These are phyloP conservation scores for Platygyra sinensis DNA, from an alignment of 64 coral and sea anemone species.

Conservation along the genomic window DNA sequence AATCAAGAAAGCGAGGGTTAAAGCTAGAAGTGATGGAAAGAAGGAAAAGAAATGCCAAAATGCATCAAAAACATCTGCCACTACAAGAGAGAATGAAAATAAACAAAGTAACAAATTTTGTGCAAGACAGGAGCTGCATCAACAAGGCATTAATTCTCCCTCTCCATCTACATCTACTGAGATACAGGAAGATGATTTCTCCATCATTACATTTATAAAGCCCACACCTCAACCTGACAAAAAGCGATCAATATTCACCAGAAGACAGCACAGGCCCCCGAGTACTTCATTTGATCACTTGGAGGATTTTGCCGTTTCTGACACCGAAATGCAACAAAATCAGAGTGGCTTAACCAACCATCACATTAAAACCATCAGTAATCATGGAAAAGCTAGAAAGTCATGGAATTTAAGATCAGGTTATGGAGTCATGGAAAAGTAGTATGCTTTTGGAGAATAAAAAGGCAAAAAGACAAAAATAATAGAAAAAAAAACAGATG, in stretches of 20 bases:
- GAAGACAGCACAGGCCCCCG: slow-evolving; percentile 20
- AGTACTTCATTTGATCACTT: not conserved
- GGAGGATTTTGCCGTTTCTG: not conserved
- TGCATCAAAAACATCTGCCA: not conserved
- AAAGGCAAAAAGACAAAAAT: no score
- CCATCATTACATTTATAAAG: not conserved
- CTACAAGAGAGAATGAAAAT: not conserved
- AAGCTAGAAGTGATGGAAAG: not conserved
- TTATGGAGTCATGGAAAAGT: no score
- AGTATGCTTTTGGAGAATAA: no score
- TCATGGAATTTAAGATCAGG: no score
- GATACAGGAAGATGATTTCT: not conserved
- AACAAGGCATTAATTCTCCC: not conserved
- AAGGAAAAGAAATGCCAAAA: not conserved
- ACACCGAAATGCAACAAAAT: not conserved
- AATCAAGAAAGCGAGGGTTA: not conserved
- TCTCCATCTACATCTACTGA: not conserved
- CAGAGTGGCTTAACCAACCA: not conserved
- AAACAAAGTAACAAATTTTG: not conserved
- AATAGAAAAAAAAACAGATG: no score
- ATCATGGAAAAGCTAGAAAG: not conserved
- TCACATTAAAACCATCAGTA: not conserved
- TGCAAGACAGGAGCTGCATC: not conserved
- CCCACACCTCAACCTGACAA: slow-evolving; percentile 6
- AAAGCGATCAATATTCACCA: slow-evolving; percentile 42